Conservation (phyloP, 1,140 invertebrate species). For the Lordiphosa clarofinis region DNA sequence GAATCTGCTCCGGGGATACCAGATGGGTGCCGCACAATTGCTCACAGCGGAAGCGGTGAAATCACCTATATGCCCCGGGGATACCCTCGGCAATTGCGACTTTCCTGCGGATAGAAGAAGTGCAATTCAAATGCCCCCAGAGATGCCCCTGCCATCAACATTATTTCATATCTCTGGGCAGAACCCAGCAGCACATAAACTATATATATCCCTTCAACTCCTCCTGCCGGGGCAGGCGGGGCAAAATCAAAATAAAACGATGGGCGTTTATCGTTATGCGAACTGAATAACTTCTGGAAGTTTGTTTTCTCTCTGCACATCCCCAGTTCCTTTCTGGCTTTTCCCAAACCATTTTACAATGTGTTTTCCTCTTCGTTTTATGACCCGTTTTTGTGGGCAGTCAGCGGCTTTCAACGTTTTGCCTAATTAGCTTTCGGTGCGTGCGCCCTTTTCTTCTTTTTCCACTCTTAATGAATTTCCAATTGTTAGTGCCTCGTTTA, state of each 20-base stretch:
- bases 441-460: constrained; percentile 34
- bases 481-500: constrained; percentile 71
- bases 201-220: background rate
- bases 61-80: too few species aligned
- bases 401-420: constrained; percentile 59
- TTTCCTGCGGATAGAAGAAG: constrained; percentile 61
- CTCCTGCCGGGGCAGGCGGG: constrained; percentile 32
- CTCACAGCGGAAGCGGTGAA: too few species aligned
- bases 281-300: constrained; percentile 76
- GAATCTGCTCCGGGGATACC: too few species aligned
- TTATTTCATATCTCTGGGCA: constrained; percentile 61
- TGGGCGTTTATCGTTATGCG: constrained; percentile 76
- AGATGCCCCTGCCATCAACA: constrained; percentile 53
- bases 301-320: constrained; percentile 55
- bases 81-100: constrained; percentile 49
- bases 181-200: constrained; percentile 66
- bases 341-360: constrained; percentile 38
- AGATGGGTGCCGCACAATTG: too few species aligned
- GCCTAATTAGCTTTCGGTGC: constrained; percentile 73
- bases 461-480: constrained; percentile 60
- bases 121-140: constrained; percentile 59
- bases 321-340: background rate
- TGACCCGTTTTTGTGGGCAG: constrained; percentile 35
- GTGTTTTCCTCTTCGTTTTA: constrained; percentile 47
- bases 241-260: constrained; percentile 70